These are phyloP conservation scores for Acanthosoma haemorrhoidale DNA, from an alignment of 2,888 invertebrate species.

Conservation along the genomic window DNA sequence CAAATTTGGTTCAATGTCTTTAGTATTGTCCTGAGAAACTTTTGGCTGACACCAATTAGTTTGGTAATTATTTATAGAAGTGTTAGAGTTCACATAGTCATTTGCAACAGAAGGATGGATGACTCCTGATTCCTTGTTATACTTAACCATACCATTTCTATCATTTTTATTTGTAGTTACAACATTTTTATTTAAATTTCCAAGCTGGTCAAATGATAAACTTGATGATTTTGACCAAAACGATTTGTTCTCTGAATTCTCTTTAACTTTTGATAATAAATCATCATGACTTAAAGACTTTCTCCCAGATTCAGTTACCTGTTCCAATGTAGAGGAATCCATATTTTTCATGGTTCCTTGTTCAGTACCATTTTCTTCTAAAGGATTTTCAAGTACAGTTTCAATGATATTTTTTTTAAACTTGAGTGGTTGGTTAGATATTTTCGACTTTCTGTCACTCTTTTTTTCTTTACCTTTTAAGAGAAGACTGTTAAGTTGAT, in stretches of 20 bases:
- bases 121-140: not conserved
- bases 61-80: not conserved
- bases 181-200: not conserved
- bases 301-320: slow-evolving; percentile 19
- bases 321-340: slow-evolving; percentile 36
- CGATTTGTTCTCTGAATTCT: slow-evolving; percentile 15
- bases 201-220: slow-evolving; percentile 29
- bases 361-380: slow-evolving; percentile 46
- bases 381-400: slow-evolving; percentile 45
- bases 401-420: slow-evolving; percentile 38
- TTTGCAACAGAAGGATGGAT: not conserved
- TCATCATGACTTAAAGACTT: slow-evolving; percentile 43
- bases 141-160: not conserved
- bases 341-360: slow-evolving; percentile 43
- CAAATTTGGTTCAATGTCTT: not conserved
- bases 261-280: slow-evolving; percentile 41
- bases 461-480: slow-evolving; percentile 36
- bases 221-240: slow-evolving; percentile 27
- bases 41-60: not conserved
- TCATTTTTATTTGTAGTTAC: not conserved
- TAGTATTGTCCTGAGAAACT: not conserved
- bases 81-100: not conserved
- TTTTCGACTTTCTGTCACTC: slow-evolving; percentile 41
- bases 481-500: slow-evolving; percentile 43
- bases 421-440: slow-evolving; percentile 29